Evolutionary conservation across 2,113 vertebrate species (phyloP).

Genomic region (Oophaga pumilio): DNA sequence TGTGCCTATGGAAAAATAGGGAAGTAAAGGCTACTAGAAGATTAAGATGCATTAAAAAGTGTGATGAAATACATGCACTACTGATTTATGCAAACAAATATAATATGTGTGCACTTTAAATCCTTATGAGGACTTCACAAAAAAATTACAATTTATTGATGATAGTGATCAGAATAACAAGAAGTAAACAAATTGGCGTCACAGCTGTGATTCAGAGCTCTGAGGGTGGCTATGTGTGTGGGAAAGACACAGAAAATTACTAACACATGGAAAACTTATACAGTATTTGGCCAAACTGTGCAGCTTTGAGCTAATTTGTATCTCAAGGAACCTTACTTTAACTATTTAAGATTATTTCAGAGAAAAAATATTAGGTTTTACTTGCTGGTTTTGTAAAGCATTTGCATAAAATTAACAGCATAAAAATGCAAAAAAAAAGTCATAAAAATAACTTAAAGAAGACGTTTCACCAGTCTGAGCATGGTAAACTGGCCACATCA

Average conservation of each 20-base stretch:
- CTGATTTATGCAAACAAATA: background rate
- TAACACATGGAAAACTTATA: constrained; percentile 28
- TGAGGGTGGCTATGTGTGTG: constrained; percentile 37
- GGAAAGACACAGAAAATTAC: constrained; percentile 41
- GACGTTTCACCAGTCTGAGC: too few species aligned
- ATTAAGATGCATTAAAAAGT: too few species aligned
- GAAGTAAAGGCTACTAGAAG: too few species aligned
- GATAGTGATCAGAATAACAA: constrained; percentile 9
- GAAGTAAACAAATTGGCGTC: constrained; percentile 23
- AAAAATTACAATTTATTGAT: background rate
- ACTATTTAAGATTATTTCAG: background rate
- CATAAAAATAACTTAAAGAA: too few species aligned
- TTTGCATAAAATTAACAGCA: background rate
- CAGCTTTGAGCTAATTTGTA: background rate
- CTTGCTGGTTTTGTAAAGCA: background rate
- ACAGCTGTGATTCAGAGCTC: constrained; percentile 36
- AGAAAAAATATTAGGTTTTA: background rate
- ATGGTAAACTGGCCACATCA: too few species aligned
- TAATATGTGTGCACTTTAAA: background rate
- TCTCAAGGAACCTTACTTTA: background rate
- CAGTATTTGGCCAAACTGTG: background rate
- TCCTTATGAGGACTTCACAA: background rate
- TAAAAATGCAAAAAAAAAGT: background rate
- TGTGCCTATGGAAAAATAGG: too few species aligned
- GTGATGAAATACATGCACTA: too few species aligned